Percentiles rank a stretch among this genome's conserved stretches.
Evolutionary conservation across 2,888 invertebrate species (phyloP).

Genomic region (Cerastis rubricosa): DNA sequence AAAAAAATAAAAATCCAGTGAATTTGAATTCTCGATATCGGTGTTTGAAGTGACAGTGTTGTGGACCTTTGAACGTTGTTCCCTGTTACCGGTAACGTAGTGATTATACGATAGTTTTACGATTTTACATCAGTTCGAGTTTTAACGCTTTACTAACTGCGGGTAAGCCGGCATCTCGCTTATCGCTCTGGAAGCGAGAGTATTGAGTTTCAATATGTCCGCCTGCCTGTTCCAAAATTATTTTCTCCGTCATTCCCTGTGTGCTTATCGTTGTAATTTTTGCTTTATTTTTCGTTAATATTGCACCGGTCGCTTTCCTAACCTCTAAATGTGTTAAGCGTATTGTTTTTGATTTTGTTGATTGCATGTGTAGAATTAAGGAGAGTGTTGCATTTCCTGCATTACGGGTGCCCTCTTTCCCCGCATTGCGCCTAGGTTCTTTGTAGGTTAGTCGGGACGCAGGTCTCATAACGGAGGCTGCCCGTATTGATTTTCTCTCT

Average conservation of each 20-base stretch:
- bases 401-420: conserved; percentile 48
- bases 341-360: conserved; percentile 50
- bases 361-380: conserved; percentile 37
- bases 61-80: conserved; percentile 81
- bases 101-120: conserved; percentile 63
- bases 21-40: conserved; percentile 76
- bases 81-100: conserved; percentile 86
- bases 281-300: conserved; percentile 67
- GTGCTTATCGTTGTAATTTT: conserved; percentile 72
- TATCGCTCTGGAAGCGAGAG: conserved; percentile 83
- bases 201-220: conserved; percentile 89
- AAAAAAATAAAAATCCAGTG: conserved; percentile 76
- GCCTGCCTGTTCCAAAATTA: conserved; percentile 85
- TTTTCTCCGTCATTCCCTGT: conserved; percentile 78
- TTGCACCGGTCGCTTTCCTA: conserved; percentile 77
- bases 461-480: conserved; percentile 68
- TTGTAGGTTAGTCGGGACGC: conserved; percentile 59
- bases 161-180: conserved; percentile 73
- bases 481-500: conserved; percentile 75
- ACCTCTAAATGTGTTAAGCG: conserved; percentile 75
- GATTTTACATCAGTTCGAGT: conserved; percentile 71
- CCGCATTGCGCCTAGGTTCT: conserved; percentile 76
- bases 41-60: conserved; percentile 86
- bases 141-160: conserved; percentile 71
- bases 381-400: conserved; percentile 51